These are phyloP conservation scores for Onychostruthus taczanowskii DNA, from an alignment of 2,113 vertebrate genomes.

Conservation along the genomic window DNA sequence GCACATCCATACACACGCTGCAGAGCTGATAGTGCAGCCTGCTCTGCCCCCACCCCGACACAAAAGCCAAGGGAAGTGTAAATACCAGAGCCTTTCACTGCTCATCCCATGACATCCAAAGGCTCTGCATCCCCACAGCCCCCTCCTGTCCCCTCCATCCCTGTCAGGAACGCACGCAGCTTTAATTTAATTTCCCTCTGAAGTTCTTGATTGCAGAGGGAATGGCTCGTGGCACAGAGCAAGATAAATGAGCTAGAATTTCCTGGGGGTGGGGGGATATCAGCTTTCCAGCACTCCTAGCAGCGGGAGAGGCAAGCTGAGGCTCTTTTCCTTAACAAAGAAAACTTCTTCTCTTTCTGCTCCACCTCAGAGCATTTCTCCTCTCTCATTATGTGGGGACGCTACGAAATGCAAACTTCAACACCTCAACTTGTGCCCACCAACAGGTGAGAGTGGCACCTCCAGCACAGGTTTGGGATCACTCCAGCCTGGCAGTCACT, in stretches of 20 bases:
- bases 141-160: neutral
- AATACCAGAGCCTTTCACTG: neutral
- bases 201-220: constrained; percentile 19
- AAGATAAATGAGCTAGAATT: constrained; percentile 43
- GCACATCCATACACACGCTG: fast-evolving
- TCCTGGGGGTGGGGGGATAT: neutral
- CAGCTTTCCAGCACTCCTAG: neutral
- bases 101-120: neutral
- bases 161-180: neutral
- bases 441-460: too few species aligned
- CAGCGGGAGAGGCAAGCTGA: neutral
- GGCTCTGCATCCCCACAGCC: neutral
- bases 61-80: neutral
- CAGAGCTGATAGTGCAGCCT: neutral
- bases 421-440: neutral
- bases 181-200: constrained; percentile 37
- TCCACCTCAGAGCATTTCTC: neutral
- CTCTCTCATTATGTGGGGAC: neutral
- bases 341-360: neutral
- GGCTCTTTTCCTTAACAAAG: neutral
- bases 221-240: constrained; percentile 33
- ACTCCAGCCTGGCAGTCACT: neutral
- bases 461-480: neutral
- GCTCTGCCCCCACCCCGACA: neutral
- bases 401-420: neutral